These are phyloP conservation scores for Cerastis rubricosa DNA, from an alignment of 2,888 invertebrate genomes.

Conservation along the genomic window DNA sequence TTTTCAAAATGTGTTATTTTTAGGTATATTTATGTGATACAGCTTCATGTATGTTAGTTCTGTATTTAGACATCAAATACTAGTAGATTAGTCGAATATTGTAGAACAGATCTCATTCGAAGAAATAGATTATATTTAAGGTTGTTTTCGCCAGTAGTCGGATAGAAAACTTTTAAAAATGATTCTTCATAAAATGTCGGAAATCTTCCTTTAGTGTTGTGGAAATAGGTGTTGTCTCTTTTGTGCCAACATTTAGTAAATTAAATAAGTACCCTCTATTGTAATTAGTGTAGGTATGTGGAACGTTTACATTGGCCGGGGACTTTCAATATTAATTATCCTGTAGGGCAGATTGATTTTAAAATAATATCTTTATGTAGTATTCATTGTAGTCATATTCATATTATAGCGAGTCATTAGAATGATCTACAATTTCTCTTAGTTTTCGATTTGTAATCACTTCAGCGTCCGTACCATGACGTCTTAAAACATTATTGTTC, in stretches of 20 bases:
- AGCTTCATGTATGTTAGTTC: background rate
- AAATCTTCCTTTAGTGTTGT: conserved; percentile 62
- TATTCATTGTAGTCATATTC: background rate
- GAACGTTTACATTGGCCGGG: conserved; percentile 13
- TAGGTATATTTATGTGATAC: background rate
- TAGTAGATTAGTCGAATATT: background rate
- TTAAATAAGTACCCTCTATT: conserved; percentile 36
- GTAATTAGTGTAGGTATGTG: conserved; percentile 26
- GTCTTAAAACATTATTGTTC: too few relatives aligned
- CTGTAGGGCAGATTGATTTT: background rate
- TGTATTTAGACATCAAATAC: conserved; percentile 8
- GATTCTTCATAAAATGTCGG: conserved; percentile 13
- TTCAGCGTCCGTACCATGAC: too few relatives aligned
- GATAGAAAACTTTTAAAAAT: conserved; percentile 15
- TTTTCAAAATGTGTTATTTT: background rate
- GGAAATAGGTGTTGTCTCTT: conserved; percentile 63
- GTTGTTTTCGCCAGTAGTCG: background rate
- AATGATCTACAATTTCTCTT: too few relatives aligned
- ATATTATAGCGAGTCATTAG: too few relatives aligned
- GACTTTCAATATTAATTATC: background rate
- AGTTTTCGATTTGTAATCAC: too few relatives aligned
- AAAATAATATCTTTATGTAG: background rate
- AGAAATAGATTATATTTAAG: background rate
- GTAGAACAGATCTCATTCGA: background rate
- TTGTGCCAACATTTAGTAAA: conserved; percentile 66